Percentiles rank a stretch among this genome's conserved stretches.
These are phyloP conservation scores for Monarcha castaneiventris DNA, from an alignment of 2,113 vertebrate genomes.

Conservation along the genomic window DNA sequence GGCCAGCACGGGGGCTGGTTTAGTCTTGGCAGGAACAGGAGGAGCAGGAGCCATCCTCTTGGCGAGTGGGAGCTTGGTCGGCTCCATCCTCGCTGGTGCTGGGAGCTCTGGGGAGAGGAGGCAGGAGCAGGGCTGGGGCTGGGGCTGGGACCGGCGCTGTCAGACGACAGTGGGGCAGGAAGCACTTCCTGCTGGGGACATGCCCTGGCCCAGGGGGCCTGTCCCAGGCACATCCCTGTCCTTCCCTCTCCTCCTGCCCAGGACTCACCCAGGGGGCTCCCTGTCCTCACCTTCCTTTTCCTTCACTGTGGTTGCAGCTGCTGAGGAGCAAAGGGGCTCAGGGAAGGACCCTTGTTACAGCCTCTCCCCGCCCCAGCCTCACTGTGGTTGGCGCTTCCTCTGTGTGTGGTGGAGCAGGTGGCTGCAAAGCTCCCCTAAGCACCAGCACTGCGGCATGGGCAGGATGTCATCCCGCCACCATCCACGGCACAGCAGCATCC, in stretches of 20 bases:
- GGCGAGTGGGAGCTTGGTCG: background rate
- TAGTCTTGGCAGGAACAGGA: constrained; percentile 31
- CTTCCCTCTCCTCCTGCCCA: background rate
- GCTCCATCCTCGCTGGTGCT: constrained; percentile 7
- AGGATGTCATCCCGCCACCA: background rate
- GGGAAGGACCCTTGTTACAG: fast-evolving
- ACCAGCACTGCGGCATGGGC: background rate
- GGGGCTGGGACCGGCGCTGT: background rate
- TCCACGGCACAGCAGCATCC: background rate
- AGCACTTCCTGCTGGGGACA: background rate
- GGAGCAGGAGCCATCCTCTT: constrained; percentile 57
- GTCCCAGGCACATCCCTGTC: background rate
- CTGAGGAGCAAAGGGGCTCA: background rate
- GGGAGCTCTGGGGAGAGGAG: background rate
- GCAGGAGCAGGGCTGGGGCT: background rate
- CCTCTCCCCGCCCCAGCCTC: background rate
- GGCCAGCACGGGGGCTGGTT: fast-evolving
- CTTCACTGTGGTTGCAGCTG: background rate
- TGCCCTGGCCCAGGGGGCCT: fast-evolving
- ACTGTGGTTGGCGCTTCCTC: background rate
- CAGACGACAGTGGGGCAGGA: background rate
- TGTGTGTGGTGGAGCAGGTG: background rate
- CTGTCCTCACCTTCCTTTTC: background rate
- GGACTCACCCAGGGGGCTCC: background rate
- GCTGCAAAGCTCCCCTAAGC: background rate